Conservation (phyloP, 2,113 vertebrate species). For the Oxyura jamaicensis region DNA sequence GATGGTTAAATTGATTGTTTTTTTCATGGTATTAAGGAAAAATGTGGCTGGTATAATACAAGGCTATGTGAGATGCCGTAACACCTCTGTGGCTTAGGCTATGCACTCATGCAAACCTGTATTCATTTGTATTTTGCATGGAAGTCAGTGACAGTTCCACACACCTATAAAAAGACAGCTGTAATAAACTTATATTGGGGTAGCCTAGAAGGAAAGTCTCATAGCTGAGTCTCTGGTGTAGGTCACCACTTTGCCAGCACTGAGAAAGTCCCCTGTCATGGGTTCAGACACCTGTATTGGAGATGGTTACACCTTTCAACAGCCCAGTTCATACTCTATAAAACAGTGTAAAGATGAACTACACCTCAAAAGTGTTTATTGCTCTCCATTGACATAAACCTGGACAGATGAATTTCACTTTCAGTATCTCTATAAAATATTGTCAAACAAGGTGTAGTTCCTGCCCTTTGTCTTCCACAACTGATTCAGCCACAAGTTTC, state of each 20-base stretch:
- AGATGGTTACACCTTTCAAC: not conserved
- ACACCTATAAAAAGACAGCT: not conserved
- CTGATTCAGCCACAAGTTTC: not conserved
- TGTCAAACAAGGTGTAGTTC: not conserved
- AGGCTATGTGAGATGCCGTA: not conserved
- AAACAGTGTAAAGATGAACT: not conserved
- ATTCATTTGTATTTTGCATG: not conserved
- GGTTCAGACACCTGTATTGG: not conserved
- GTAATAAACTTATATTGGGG: not conserved
- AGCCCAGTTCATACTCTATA: not conserved
- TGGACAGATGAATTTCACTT: not conserved
- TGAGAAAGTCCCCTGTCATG: not conserved
- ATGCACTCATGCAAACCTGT: not conserved
- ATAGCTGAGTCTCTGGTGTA: not conserved
- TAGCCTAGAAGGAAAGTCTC: not conserved
- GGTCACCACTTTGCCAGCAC: not conserved
- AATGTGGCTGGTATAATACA: not conserved
- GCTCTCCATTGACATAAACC: not conserved
- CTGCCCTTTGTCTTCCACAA: not conserved
- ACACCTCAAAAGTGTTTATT: not conserved
- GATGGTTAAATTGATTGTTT: not conserved
- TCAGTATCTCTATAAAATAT: not conserved
- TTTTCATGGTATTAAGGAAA: not conserved
- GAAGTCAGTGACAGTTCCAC: not conserved
- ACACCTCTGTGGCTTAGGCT: not conserved